Evolutionary conservation across 2,888 invertebrate genomes (phyloP), one percentile per base, ranked within the genome.

Genomic region (Hedychridium roseum): DNA sequence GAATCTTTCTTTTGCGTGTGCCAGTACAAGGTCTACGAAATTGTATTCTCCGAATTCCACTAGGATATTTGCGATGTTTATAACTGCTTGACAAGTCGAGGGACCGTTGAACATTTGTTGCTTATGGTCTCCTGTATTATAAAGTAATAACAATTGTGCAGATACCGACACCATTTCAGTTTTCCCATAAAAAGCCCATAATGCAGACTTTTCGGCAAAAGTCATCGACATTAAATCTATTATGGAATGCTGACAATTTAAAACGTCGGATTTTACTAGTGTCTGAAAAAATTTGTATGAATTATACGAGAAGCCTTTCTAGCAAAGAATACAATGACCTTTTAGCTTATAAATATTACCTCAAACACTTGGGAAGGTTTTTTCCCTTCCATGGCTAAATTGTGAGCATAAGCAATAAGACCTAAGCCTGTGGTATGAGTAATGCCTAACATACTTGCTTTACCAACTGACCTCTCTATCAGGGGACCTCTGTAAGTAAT

Each of bases 161-260:
- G 87, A 89, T 23, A 94, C 81, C 0, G 89, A 88, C 0, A 90
- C 88, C 85, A 94, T 88, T 76, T 92, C 91, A 1, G 89, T 87
- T 77, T 92, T 91, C 1, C 96, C 96, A 74, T 94, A 95, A 43
- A 92, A 85, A 9, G 88, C 85, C 95, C 95, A 95, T 6, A 96
- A 81, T 0, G 92, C 91, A 1, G 93, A 88, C 60, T 91, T 89
- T 78, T 93, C 88, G 0, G 91, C 88, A 61, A 91, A 85, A 15
- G 91, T 91, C 55, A 89, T 88, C 56, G 91, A 88, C 54, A 91
- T 88, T 42, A 94, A 82, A 62, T 93, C 93, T 2, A 88, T 84
- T 81, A 92, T 85, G 0, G 91, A 91, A 74, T 93, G 89, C 56
- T 92, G 88, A 72, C 90, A 92, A 78, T 94, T 94, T 6, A 94